These are phyloP conservation scores for Urocolius indicus DNA, from an alignment of 2,113 vertebrate genomes.

Conservation along the genomic window DNA sequence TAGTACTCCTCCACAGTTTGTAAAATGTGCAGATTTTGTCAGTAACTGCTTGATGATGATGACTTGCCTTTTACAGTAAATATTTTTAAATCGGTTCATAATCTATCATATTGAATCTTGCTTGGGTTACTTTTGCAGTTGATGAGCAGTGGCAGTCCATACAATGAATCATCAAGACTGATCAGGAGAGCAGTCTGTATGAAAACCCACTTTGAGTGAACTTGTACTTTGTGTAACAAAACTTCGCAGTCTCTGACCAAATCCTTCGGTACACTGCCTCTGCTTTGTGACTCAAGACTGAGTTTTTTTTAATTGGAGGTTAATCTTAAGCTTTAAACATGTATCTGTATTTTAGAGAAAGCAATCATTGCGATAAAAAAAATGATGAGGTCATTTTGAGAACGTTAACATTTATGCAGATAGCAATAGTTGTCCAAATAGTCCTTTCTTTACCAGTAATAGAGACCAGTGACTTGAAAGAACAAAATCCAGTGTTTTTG, in stretches of 20 bases:
- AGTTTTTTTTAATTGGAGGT: not conserved
- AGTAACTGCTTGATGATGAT: not conserved
- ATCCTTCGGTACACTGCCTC: not conserved
- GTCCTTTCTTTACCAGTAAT: not conserved
- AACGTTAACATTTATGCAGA: not conserved
- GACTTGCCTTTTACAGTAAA: slow-evolving; percentile 45
- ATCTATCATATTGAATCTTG: not conserved
- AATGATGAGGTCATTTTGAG: not conserved
- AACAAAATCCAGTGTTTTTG: not conserved
- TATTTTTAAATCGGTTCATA: slow-evolving; percentile 13
- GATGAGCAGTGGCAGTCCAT: not conserved
- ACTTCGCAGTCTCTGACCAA: not conserved
- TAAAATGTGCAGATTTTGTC: slow-evolving; percentile 40
- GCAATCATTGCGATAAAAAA: not conserved
- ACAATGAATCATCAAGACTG: not conserved
- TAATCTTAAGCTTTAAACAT: not conserved
- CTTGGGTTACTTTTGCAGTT: not conserved
- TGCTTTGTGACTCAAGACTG: not conserved
- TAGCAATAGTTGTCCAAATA: not conserved
- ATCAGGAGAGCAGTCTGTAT: not conserved
- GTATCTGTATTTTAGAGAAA: not conserved
- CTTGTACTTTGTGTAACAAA: not conserved
- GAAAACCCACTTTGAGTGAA: not conserved
- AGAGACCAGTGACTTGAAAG: not conserved
- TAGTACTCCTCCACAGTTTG: slow-evolving; percentile 7